phyloP scores from a whole-genome alignment of 2,113 vertebrate species.

The Hyla sarda region DNA sequence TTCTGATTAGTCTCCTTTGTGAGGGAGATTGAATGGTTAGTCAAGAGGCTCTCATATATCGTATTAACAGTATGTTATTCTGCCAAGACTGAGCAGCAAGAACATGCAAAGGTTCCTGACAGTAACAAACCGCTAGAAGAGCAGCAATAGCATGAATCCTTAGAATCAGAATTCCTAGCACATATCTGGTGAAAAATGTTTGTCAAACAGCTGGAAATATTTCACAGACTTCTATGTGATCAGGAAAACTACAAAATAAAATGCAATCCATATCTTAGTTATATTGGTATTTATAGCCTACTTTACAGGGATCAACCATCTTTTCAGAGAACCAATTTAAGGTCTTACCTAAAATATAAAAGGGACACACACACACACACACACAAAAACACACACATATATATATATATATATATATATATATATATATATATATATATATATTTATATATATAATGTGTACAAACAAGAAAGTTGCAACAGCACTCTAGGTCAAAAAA shows the following conservation, averaged over 20 bases:
- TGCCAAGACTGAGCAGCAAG: slow-evolving; percentile 23
- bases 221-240: background rate
- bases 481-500: no score
- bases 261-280: background rate
- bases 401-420: no score
- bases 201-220: background rate
- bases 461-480: no score
- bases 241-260: background rate
- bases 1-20: slow-evolving; percentile 48
- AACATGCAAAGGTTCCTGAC: slow-evolving; percentile 37
- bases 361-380: no score
- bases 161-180: slow-evolving; percentile 18
- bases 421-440: no score
- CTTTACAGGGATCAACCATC: background rate
- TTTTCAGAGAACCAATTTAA: no score
- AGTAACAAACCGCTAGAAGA: slow-evolving; percentile 18
- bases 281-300: background rate
- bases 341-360: background rate
- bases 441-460: no score
- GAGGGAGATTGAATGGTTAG: slow-evolving; percentile 51
- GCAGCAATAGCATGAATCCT: background rate
- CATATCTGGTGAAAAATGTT: background rate
- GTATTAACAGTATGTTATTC: slow-evolving; percentile 43
- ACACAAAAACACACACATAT: no score
- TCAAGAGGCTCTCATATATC: slow-evolving; percentile 48